Evolutionary conservation across 2,113 vertebrate species (phyloP).

Genomic region (Prochilodus magdalenae): DNA sequence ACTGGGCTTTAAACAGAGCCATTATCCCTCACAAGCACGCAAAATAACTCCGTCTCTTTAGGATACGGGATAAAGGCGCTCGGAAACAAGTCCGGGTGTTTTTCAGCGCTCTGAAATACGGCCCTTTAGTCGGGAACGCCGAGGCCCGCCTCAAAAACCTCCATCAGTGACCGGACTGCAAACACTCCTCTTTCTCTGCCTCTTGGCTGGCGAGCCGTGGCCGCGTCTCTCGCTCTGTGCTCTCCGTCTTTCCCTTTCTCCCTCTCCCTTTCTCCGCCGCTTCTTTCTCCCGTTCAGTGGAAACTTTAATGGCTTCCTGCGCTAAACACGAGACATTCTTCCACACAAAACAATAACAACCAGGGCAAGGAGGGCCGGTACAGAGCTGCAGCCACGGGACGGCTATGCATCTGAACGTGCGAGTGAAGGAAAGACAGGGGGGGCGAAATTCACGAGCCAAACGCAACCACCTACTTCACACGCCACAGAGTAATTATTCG

Average conservation of each 20-base stretch:
- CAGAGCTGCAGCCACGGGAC: slow-evolving; percentile 48
- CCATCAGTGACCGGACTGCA: slow-evolving; percentile 23
- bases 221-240: slow-evolving; percentile 49
- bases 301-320: slow-evolving; percentile 78
- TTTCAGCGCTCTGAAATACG: not conserved
- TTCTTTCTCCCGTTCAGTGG: slow-evolving; percentile 62
- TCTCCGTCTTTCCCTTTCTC: slow-evolving; percentile 49
- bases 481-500: not conserved
- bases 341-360: slow-evolving; percentile 71
- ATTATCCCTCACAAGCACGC: not conserved
- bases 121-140: not conserved
- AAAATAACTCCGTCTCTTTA: not conserved
- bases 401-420: not conserved
- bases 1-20: not conserved
- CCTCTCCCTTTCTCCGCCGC: slow-evolving; percentile 41
- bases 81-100: not conserved
- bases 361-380: slow-evolving; percentile 68
- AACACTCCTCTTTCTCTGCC: slow-evolving; percentile 61
- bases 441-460: not conserved
- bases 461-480: not conserved
- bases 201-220: slow-evolving; percentile 53
- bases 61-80: not conserved
- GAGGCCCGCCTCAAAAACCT: not conserved
- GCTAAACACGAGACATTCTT: slow-evolving; percentile 72
- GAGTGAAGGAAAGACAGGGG: not conserved